Evolutionary conservation across 2,888 invertebrate genomes (phyloP).

Genomic region (Girardia tigrina): DNA sequence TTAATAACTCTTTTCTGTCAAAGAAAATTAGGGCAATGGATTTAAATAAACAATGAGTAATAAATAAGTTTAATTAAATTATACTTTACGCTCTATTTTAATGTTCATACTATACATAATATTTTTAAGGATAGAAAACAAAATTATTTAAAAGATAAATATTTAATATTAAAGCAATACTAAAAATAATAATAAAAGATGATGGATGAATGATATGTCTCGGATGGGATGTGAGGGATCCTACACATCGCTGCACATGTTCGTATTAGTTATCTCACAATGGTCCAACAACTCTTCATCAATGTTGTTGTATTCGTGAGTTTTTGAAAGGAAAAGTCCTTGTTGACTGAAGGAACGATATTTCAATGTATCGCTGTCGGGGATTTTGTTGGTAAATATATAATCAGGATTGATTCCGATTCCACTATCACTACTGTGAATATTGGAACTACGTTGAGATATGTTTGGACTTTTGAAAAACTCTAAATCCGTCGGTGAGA

Average conservation of each 20-base stretch:
- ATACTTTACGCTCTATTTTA: too few species aligned
- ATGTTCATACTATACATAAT: too few species aligned
- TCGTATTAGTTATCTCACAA: neutral
- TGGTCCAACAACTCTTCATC: neutral
- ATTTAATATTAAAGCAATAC: too few species aligned
- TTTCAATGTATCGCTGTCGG: neutral
- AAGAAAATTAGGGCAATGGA: too few species aligned
- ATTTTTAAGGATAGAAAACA: too few species aligned
- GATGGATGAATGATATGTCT: neutral
- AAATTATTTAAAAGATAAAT: too few species aligned
- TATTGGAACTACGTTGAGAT: neutral
- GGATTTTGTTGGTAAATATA: neutral
- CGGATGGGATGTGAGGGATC: neutral
- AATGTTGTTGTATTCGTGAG: conserved; percentile 14
- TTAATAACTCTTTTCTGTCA: too few species aligned
- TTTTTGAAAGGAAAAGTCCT: neutral
- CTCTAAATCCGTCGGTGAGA: neutral
- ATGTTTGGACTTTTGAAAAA: conserved; percentile 7
- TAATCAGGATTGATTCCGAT: neutral
- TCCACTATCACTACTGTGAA: conserved; percentile 15
- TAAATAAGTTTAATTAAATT: too few species aligned
- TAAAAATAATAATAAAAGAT: too few species aligned
- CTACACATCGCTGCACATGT: conserved; percentile 16
- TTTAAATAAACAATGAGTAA: too few species aligned
- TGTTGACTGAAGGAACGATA: neutral